phyloP scores from a whole-genome alignment of 2,888 invertebrate genomes.

The Leucophora obtusa region DNA sequence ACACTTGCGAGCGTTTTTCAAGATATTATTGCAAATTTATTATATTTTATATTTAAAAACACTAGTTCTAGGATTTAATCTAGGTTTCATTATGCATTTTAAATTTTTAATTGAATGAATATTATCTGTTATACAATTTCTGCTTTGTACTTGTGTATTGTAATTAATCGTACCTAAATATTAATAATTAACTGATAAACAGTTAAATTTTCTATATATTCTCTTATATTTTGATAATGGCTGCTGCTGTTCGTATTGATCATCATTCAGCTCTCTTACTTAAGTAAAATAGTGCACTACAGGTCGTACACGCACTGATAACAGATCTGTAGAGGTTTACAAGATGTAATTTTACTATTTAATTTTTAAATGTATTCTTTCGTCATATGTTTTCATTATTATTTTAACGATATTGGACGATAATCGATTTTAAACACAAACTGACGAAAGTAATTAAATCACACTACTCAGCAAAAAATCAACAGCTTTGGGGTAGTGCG shows the following conservation, averaged over 20 bases:
- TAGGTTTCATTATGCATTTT: background rate
- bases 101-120: background rate
- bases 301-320: slow-evolving; percentile 61
- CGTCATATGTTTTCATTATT: background rate
- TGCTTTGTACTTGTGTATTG: too few species aligned
- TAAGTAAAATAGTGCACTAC: slow-evolving; percentile 19
- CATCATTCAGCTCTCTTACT: background rate
- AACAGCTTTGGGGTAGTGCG: too few species aligned
- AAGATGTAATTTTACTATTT: slow-evolving; percentile 9
- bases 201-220: background rate
- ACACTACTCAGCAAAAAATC: too few species aligned
- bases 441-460: background rate
- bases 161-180: background rate
- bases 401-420: background rate
- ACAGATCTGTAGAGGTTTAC: slow-evolving; percentile 37
- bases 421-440: background rate
- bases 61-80: too few species aligned
- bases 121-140: background rate
- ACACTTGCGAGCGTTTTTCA: too few species aligned
- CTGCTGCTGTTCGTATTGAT: background rate
- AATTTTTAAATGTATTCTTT: background rate
- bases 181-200: background rate
- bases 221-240: background rate
- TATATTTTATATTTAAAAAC: too few species aligned
- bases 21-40: too few species aligned